phyloP scores from a whole-genome alignment of 2,797 vertebrate genomes.

The Lacerta bilineata region DNA sequence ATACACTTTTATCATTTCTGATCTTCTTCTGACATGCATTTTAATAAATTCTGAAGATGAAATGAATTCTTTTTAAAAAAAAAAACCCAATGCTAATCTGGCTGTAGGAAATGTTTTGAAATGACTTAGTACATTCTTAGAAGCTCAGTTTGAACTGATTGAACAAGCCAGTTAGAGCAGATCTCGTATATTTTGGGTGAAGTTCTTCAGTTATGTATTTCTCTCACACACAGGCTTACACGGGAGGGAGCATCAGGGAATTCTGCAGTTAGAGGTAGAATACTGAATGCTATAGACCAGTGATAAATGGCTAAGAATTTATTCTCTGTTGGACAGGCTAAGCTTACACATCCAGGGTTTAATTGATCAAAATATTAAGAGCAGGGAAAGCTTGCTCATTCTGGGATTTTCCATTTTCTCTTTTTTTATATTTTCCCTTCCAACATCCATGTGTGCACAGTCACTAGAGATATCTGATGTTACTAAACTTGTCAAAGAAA shows the following conservation, averaged over 20 bases:
- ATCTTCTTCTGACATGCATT: conserved; percentile 3
- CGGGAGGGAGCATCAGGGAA: neutral
- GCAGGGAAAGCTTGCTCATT: no score
- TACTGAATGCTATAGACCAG: neutral
- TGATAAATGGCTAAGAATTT: neutral
- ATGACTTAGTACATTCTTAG: conserved; percentile 4
- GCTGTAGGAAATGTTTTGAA: neutral
- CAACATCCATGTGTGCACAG: no score
- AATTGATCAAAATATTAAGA: neutral
- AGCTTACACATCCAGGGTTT: neutral
- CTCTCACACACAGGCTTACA: neutral
- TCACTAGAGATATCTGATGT: no score
- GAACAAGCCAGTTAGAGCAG: neutral
- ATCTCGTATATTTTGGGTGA: conserved; percentile 3
- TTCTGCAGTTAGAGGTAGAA: neutral
- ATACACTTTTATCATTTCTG: neutral
- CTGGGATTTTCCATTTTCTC: no score
- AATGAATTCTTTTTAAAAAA: neutral
- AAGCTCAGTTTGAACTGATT: neutral
- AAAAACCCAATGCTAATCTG: neutral
- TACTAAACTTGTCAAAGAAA: no score
- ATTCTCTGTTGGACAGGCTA: neutral
- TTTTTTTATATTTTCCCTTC: no score
- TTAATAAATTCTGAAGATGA: conserved; percentile 16
- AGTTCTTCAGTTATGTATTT: neutral